These are phyloP conservation scores for Catalaphyllia jardinei DNA, from an alignment of 64 coral and sea anemone species.

Conservation along the genomic window DNA sequence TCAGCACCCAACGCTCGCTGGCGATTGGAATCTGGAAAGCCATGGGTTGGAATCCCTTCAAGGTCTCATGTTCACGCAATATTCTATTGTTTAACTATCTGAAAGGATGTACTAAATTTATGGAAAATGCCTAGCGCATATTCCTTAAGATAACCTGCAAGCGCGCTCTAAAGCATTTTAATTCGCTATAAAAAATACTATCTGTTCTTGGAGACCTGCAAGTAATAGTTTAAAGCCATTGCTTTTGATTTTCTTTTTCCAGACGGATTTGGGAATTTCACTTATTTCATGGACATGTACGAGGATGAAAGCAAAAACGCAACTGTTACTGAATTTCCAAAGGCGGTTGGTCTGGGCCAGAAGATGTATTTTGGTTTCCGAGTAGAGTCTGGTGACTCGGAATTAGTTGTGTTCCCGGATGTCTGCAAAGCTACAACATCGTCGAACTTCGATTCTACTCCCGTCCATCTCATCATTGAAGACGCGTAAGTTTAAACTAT, in stretches of 20 bases:
- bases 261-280: constrained; percentile 31
- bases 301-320: neutral
- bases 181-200: too few species aligned
- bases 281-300: constrained; percentile 33
- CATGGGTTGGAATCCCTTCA: too few species aligned
- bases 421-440: constrained; percentile 30
- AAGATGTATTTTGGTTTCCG: constrained; percentile 18
- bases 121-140: too few species aligned
- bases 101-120: too few species aligned
- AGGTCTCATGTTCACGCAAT: too few species aligned
- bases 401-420: constrained; percentile 23
- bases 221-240: neutral
- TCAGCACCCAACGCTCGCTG: too few species aligned
- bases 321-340: neutral
- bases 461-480: constrained; percentile 17
- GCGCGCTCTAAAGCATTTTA: too few species aligned
- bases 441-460: neutral
- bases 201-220: neutral
- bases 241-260: neutral
- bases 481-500: constrained; percentile 19
- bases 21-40: too few species aligned
- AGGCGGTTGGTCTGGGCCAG: neutral
- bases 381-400: neutral
- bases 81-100: too few species aligned
- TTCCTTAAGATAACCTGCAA: too few species aligned